Conservation (phyloP, 2,113 vertebrate genomes). For the Gadus macrocephalus region DNA sequence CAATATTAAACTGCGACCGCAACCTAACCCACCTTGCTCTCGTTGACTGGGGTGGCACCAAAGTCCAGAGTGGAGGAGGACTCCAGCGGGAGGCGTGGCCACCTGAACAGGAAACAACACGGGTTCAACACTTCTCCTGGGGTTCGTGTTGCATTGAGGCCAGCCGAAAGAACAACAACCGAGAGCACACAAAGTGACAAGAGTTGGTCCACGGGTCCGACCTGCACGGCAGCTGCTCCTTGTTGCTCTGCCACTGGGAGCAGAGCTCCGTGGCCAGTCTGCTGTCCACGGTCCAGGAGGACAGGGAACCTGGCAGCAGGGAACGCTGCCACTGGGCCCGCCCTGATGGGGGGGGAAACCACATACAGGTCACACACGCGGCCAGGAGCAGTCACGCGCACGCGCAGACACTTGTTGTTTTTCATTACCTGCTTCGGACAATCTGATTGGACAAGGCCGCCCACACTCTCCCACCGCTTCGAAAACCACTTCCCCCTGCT, state of each 20-base stretch:
- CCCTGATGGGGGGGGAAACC: slow-evolving; percentile 63
- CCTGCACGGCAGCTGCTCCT: slow-evolving; percentile 82
- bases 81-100: slow-evolving; percentile 80
- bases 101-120: slow-evolving; percentile 44
- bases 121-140: neutral
- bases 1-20: neutral
- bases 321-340: slow-evolving; percentile 82
- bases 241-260: slow-evolving; percentile 82
- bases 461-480: slow-evolving; percentile 82
- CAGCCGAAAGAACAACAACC: neutral
- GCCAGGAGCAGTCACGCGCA: neutral
- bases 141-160: neutral
- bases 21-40: slow-evolving; percentile 76
- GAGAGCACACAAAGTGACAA: neutral
- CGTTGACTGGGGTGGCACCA: slow-evolving; percentile 85
- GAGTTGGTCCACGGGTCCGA: slow-evolving; percentile 34
- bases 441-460: slow-evolving; percentile 81
- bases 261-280: slow-evolving; percentile 83
- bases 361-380: neutral
- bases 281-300: slow-evolving; percentile 81
- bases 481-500: slow-evolving; percentile 79
- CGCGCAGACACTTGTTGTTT: neutral
- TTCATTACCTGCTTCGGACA: slow-evolving; percentile 82
- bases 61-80: slow-evolving; percentile 78
- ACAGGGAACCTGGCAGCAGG: slow-evolving; percentile 75